Evolutionary conservation across 2,888 invertebrate genomes (phyloP).

Genomic region (Torymus texanus): DNA sequence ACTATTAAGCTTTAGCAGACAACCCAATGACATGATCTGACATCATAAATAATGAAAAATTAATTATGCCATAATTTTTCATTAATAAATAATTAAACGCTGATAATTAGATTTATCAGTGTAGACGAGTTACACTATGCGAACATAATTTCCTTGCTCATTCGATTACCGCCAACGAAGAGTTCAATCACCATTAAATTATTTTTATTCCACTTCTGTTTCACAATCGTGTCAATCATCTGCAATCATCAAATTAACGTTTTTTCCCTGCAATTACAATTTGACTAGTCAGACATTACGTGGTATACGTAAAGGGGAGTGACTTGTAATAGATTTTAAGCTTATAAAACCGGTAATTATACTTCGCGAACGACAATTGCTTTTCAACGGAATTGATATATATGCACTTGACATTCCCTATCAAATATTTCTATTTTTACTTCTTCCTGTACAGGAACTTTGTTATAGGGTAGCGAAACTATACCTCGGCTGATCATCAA

Average conservation of each 20-base stretch:
- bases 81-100: slow-evolving; percentile 11
- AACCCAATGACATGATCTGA: background rate
- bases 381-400: too few species aligned
- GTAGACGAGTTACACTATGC: background rate
- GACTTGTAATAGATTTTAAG: slow-evolving; percentile 35
- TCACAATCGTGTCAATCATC: slow-evolving; percentile 17
- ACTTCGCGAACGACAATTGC: too few species aligned
- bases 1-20: too few species aligned
- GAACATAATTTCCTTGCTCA: slow-evolving; percentile 8
- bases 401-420: too few species aligned
- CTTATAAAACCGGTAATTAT: slow-evolving; percentile 2
- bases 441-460: too few species aligned
- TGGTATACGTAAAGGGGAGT: background rate
- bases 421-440: too few species aligned
- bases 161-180: background rate
- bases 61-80: slow-evolving; percentile 16
- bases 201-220: background rate
- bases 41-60: background rate
- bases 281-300: background rate
- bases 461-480: too few species aligned
- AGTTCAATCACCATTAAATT: slow-evolving; percentile 37
- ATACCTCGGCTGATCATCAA: too few species aligned
- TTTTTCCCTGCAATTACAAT: background rate
- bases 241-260: slow-evolving; percentile 17
- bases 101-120: slow-evolving; percentile 10